Evolutionary conservation across 2,113 vertebrate genomes (phyloP), one percentile per base, ranked within the genome.

Genomic region (Pedetes capensis): DNA sequence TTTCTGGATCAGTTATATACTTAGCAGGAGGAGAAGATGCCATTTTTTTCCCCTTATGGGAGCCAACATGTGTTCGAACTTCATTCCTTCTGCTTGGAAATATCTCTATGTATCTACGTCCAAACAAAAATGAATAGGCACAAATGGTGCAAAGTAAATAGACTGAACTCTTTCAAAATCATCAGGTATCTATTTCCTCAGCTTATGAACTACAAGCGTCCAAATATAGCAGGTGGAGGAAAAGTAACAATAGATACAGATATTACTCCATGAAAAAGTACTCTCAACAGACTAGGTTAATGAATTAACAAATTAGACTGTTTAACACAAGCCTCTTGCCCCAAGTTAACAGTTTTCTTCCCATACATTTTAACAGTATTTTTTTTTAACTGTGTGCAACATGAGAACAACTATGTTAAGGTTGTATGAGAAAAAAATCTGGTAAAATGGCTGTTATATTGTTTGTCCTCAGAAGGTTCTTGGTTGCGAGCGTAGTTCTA

Each of bases 81-180:
- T 99, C 98, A 18, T 97, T 98, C 51, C 55, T 99, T 49, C 96
- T 98, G 96, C 99, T 99, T 22, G 99, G 97, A 22, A 99, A 99
- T 97, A 99, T 99, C 96, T 99, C 98, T 57, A 99, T 99, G 23
- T 99, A 99, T 32, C 99, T 99, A 71, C 17, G 92, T 93, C 5
- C 27, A 96, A 94, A 69, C 27, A 95, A 95, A 89, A 89, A 49
- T n/a, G 4, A 95, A 80, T 18, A 95, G 74, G 47, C 63, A 88
- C 42, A 91, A 63, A 86, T 27, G 27, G 44, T 74, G 1, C n/a
- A 83, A 42, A 91, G 17, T 81, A 87, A 89, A 55, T 61, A 85
- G 6, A 79, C 0, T 68, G 34, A 95, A 93, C 17, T 42, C 53
- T 42, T 83, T 69, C 74, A 86, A 82, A 95, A 71, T 79, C 49